Evolutionary conservation across 92 coral and sea anemone genomes (phyloP), one percentile per base, ranked within the genome.

Genomic region (Epizoanthus scotinus): DNA sequence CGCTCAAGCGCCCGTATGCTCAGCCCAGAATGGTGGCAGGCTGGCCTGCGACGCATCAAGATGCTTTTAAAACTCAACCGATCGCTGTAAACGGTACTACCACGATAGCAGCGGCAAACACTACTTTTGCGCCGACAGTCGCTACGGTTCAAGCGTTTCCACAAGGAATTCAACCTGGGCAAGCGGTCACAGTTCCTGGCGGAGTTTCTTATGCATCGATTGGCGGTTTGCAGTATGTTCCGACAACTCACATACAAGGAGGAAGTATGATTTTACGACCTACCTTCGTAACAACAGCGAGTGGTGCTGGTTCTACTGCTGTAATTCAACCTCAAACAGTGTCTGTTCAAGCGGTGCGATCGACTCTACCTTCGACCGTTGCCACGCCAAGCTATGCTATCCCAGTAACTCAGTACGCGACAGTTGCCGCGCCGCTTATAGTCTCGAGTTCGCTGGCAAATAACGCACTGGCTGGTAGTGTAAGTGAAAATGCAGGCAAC

Each of bases 241-340:
- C 91, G n/a, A 84, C 91, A 58, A 88, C 91, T 57, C 85, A 86
- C 22, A 88, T 88, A 8, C 94, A 90, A 36, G 94, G 97, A 53
- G 97, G 97, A 66, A 90, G 94, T 49, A 93, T 93, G 97, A 93
- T 93, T 71, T 68, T 93, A 36, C 88, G 97, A 67, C 97, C 97
- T 29, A 93, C 94, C 44, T 90, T 93, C 53, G 97, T 93, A 55
- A 88, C 90, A 24, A 89, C 95, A 14, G 70, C 90, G 12, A 79
- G 86, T 40, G 78, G 87, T 10, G 91, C 90, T 31, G 83, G 92
- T 49, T 54, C 87, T 47, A 88, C 94, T 12, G 80, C 88, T 20
- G 85, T 88, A 12, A 84, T 87, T 29, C 61, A 84, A 71, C 88
- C 91, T 31, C 91, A 88, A 79, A 84, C 82, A 14, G 90, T 86